Evolutionary conservation across 2,113 vertebrate genomes (phyloP), one percentile per base, ranked within the genome.

Genomic region (Nycticryphes semicollaris): DNA sequence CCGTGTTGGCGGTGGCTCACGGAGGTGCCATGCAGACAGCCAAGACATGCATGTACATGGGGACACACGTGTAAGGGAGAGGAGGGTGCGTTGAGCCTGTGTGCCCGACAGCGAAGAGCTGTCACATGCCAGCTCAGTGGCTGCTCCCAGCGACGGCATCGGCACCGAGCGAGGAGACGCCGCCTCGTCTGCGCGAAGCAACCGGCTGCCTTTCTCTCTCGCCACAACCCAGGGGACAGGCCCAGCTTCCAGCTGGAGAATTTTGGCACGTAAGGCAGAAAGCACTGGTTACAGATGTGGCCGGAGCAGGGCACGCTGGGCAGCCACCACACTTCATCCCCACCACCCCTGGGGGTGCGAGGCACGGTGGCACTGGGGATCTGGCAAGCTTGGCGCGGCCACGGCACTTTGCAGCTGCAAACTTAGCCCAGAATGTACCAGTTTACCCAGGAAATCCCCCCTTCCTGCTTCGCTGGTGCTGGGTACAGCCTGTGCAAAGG

Each of bases 1-100:
- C 19, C 1, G 7, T 35, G 88, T 2, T 18, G 1, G 68, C 6
- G 89, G 91, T 23, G 87, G 87, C 59, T 80, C 5, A 90, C 80
- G 39, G 92, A 90, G 80, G 92, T 79, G 95, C 90, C 95, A 84
- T 48, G 92, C 92, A 81, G 91, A 85, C 93, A 75, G 94, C 83
- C 72, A 9, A 9, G 80, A 75, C 92, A 82, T 50, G 96, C 92
- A 59, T 3, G 66, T 21, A 5, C 66, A 27, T 3, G 83, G 90
- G 84, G 33, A 85, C 75, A 66, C 10, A 9, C 4, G 31, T 30
- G 83, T 47, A 45, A 4, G 13, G 63, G 2, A 21, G 9, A 39
- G 78, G 67, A 53, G 74, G 73, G 84, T 10, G 64, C 81, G 4
- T 1, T 0, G 22, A 68, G 83, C 75, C 37, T 5, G 88, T 60